Base-by-base conservation (phyloP, 2,888 invertebrate species). In the Apocheima hispidaria region DNA sequence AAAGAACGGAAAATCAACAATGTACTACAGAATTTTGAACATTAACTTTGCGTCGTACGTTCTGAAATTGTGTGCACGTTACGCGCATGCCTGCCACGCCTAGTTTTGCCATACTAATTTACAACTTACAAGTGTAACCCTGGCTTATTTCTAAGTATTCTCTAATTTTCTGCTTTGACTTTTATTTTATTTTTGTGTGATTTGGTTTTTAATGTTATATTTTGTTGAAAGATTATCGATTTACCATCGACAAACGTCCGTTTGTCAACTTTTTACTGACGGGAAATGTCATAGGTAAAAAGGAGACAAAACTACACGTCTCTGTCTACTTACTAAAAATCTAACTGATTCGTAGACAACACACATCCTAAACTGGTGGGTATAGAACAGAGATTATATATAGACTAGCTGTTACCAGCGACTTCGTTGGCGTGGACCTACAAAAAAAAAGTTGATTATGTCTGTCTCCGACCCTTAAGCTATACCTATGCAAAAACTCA, bases 91-190 rank as follows among this genome's bases (percentile, higher is more conserved):
- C 63, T 68, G 68, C 52, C 51, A 54, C 40, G 62, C 65, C 63
- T 65, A 56, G 41, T 48, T 26, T 28, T 63, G 63, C 65, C 60
- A 61, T 70, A 68, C 68, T 68, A 70, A 66, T 68, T 14, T 66
- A 61, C 14, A 53, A 64, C 69, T 68, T 62, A 68, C 66, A 62
- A 74, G 71, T 78, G 76, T 78, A 71, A 73, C 73, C 75, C 75
- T 68, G 75, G 71, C 70, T 70, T 67, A 23, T 71, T 53, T 61
- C 63, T 36, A 56, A 56, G 23, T 53, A 52, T 65, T 60, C 49
- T 67, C 21, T 54, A 36, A 59, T 71, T 75, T 73, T 75, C 72
- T 72, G 74, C 69, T 70, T 68, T 38, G 49, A 70, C 26, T 71
- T 66, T 68, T 62, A 69, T 69, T 64, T 57, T 68, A 64, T 65